These are phyloP conservation scores for Tribolium freemani DNA, from an alignment of 2,888 invertebrate species.

Conservation along the genomic window DNA sequence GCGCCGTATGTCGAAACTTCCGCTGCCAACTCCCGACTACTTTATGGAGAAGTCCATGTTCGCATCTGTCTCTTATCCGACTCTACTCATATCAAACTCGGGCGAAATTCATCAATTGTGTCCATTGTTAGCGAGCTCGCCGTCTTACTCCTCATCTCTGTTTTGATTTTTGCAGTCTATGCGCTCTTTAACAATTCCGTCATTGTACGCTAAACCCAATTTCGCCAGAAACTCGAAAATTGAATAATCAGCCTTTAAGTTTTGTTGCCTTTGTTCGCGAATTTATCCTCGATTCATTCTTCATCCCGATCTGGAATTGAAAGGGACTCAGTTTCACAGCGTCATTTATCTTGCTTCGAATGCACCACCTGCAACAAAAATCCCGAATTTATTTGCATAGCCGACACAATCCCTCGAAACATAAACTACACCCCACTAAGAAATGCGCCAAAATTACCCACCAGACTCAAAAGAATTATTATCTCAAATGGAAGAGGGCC, in stretches of 20 bases:
- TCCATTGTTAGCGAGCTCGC: neutral
- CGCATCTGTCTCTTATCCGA: slow-evolving; percentile 51
- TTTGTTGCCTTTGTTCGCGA: slow-evolving; percentile 38
- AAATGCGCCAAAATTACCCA: slow-evolving; percentile 3
- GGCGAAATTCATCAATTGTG: slow-evolving; percentile 1
- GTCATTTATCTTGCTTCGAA: slow-evolving; percentile 14
- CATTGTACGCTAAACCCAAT: slow-evolving; percentile 43
- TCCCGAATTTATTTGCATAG: slow-evolving; percentile 9
- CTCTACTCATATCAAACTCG: slow-evolving; percentile 48
- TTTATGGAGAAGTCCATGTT: slow-evolving; percentile 58
- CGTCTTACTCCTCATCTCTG: slow-evolving; percentile 13
- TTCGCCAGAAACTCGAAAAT: slow-evolving; percentile 49
- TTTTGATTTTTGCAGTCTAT: slow-evolving; percentile 28
- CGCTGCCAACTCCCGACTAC: slow-evolving; percentile 46
- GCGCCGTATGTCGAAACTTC: slow-evolving; percentile 50
- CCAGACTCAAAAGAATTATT: slow-evolving; percentile 2
- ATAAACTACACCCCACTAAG: neutral
- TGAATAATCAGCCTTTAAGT: slow-evolving; percentile 52
- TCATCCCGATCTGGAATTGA: slow-evolving; percentile 33
- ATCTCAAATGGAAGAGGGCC: neutral
- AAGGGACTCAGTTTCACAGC: slow-evolving; percentile 1
- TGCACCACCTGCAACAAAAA: slow-evolving; percentile 36
- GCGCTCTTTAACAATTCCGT: slow-evolving; percentile 9
- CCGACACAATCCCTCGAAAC: neutral
- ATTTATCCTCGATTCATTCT: slow-evolving; percentile 49